phyloP scores from a whole-genome alignment of 2,888 invertebrate species.

The Polyommatus iphigenia region DNA sequence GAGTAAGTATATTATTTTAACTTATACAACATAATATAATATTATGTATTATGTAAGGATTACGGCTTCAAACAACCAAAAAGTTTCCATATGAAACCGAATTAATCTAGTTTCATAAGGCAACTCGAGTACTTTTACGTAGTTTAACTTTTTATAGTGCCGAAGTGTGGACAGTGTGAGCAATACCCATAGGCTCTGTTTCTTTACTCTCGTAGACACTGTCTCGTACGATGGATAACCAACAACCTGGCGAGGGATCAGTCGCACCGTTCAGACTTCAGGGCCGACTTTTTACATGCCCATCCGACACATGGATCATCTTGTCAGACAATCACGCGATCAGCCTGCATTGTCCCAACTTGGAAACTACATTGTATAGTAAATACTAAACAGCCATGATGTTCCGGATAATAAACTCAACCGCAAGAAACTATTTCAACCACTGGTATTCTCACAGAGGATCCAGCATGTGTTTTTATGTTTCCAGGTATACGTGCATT shows the following conservation, averaged over 20 bases:
- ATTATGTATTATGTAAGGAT: too few relatives aligned
- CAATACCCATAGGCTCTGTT: too few relatives aligned
- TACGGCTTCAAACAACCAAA: not conserved
- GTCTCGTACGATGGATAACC: too few relatives aligned
- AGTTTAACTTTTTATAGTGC: too few relatives aligned
- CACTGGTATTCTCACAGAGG: not conserved
- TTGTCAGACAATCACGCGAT: not conserved
- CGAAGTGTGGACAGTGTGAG: too few relatives aligned
- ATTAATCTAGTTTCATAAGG: not conserved
- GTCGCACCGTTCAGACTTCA: too few relatives aligned
- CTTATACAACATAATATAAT: too few relatives aligned
- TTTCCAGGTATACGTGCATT: constrained; percentile 5
- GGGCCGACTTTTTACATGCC: not conserved
- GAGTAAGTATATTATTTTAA: too few relatives aligned
- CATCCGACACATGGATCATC: not conserved
- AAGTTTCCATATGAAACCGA: too few relatives aligned
- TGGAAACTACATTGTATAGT: not conserved
- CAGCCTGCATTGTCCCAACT: not conserved
- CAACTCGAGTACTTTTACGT: too few relatives aligned
- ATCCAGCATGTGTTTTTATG: constrained; percentile 3
- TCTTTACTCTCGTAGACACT: too few relatives aligned
- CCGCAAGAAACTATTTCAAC: not conserved
- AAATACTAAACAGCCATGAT: not conserved
- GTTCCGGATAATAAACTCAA: not conserved
- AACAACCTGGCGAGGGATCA: too few relatives aligned